Evolutionary conservation across 2,888 invertebrate species (phyloP).

Genomic region (Oscheius onirici): DNA sequence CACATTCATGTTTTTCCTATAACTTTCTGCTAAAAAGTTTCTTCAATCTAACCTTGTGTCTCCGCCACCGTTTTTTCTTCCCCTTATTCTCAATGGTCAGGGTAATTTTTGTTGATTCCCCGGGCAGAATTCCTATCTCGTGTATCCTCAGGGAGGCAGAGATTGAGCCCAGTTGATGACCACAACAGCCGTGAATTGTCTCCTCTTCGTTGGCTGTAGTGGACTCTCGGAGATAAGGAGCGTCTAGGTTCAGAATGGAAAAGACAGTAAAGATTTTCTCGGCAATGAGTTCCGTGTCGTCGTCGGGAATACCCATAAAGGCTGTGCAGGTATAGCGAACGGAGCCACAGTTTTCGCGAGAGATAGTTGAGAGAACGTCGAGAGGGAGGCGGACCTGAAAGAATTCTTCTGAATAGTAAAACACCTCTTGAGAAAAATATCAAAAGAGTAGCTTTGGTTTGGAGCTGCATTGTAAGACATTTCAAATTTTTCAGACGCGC

Average conservation of each 20-base stretch:
- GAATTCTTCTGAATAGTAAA: too few relatives aligned
- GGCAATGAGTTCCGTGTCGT: slow-evolving; percentile 68
- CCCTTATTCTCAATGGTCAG: slow-evolving; percentile 59
- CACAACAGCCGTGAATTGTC: slow-evolving; percentile 56
- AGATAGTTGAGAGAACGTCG: slow-evolving; percentile 60
- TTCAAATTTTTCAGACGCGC: too few relatives aligned
- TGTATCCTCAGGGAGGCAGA: slow-evolving; percentile 53
- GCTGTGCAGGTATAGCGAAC: slow-evolving; percentile 68
- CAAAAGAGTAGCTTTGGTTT: too few relatives aligned
- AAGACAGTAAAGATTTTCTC: slow-evolving; percentile 64
- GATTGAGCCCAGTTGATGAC: slow-evolving; percentile 43
- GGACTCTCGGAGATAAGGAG: slow-evolving; percentile 64
- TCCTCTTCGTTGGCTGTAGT: slow-evolving; percentile 58
- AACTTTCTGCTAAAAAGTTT: slow-evolving; percentile 7
- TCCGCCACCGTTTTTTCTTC: slow-evolving; percentile 53
- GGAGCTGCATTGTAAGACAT: too few relatives aligned
- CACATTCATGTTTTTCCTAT: slow-evolving; percentile 62
- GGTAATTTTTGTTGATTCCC: slow-evolving; percentile 45
- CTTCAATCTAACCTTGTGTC: slow-evolving; percentile 38
- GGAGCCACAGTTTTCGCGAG: slow-evolving; percentile 57
- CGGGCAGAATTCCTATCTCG: slow-evolving; percentile 63
- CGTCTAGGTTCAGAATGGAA: slow-evolving; percentile 66
- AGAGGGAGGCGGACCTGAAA: slow-evolving; percentile 61
- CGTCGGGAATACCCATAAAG: slow-evolving; percentile 67
- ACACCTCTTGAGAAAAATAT: too few relatives aligned